Evolutionary conservation across 1,140 invertebrate genomes (phyloP), one percentile per base, ranked within the genome.

Genomic region (Drosophila pseudoananassae): DNA sequence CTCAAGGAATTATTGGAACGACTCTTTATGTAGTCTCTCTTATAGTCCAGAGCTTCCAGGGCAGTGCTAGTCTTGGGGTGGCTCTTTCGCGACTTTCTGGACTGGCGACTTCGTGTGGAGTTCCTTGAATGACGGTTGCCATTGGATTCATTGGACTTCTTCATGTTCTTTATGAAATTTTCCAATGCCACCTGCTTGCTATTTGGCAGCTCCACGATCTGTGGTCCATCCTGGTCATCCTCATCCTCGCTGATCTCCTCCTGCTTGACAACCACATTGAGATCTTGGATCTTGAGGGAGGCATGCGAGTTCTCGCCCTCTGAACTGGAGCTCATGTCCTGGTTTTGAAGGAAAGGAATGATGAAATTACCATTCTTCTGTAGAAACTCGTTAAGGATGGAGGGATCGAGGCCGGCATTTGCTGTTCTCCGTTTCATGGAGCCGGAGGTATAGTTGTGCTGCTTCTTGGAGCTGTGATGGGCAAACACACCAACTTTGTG

Each of bases 391-490:
- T 92, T 93, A 1, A 94, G 92, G 43, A 93, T 91, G 69, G 93
- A 92, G 0, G 92, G 92, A 73, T 93, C 93, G 3, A 94, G 75
- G 8, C 93, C 94, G 27, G 91, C 93, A 85, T 92, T 94, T 0
- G 92, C 94, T 3, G 92, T 91, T 36, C 95, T 92, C 50, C 94
- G 91, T 57, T 94, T 94, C 91, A 94, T 93, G 40, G 72, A 54
- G 12, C 49, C 74, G n/a, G 40, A 43, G 5, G 58, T 50, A 50
- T 70, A 58, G 31, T 79, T 40, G 23, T 90, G 75, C 52, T 83
- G 79, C 46, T 92, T 90, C 25, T 92, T 90, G 31, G 82, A 81
- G 52, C 92, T 93, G 47, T 92, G 63, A 6, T 66, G 92, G 1
- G 93, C 92, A 33, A 93, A 91, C 17, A 91, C 65, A 10, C 84